phyloP scores from a whole-genome alignment of 2,888 invertebrate genomes.

The Herminia tarsipennalis region DNA sequence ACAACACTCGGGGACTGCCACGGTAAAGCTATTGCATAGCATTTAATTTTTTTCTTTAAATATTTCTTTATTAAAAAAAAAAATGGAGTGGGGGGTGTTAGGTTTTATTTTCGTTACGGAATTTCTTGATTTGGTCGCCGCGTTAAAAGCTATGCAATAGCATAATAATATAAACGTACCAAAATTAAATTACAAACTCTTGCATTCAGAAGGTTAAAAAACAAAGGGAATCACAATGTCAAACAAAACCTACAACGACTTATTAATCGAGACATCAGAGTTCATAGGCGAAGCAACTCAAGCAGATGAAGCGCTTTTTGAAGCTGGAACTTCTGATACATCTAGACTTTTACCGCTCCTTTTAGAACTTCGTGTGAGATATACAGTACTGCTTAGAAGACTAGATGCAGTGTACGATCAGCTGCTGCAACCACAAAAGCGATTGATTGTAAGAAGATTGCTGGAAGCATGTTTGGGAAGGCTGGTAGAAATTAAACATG shows the following conservation, averaged over 20 bases:
- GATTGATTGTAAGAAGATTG: conserved; percentile 90
- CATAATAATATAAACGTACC: no score
- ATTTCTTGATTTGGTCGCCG: no score
- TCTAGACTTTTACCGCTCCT: conserved; percentile 86
- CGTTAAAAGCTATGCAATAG: no score
- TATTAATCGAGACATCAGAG: conserved; percentile 87
- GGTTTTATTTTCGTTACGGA: no score
- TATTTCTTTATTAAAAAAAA: no score
- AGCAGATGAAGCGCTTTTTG: conserved; percentile 87
- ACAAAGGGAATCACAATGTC: conserved; percentile 87
- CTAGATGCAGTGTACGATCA: conserved; percentile 95
- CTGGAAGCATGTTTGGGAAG: conserved; percentile 93
- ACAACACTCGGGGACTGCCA: no score
- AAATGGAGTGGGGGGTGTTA: no score
- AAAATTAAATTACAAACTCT: no score
- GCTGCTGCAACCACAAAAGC: conserved; percentile 96
- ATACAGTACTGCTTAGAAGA: conserved; percentile 90
- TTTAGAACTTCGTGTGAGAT: conserved; percentile 92
- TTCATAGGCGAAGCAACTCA: conserved; percentile 85
- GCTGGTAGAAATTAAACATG: conserved; percentile 94
- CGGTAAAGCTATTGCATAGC: no score
- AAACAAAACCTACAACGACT: conserved; percentile 89
- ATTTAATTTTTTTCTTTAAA: no score
- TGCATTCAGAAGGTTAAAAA: no score
- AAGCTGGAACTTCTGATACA: conserved; percentile 86